Evolutionary conservation across 1,140 invertebrate species (phyloP), one percentile per base, ranked within the genome.

Genomic region (Lasaia peninsularis): DNA sequence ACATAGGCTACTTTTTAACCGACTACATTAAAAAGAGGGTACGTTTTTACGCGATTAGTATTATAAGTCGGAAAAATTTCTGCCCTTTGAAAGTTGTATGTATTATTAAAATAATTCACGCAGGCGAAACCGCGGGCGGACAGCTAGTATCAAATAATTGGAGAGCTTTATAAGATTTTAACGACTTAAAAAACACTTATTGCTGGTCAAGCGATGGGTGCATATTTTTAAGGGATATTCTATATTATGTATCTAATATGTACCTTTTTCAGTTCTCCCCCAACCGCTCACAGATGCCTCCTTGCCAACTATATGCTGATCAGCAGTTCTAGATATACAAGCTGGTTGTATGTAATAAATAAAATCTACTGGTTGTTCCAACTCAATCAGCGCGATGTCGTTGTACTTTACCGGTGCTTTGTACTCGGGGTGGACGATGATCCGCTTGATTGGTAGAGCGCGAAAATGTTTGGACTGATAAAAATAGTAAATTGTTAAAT

Each of bases 361-460:
- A 8, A 44, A 44, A 5, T 11, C 16, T 10, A 44, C 7, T 0
- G 40, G 16, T 20, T 44, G 40, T 9, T 51, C 21, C n/a, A 51
- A n/a, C n/a, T 51, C 49, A 21, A 51, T 28, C 4, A 51, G 49
- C 3, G 49, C 49, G 10, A 51, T 51, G 6, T 51, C 49, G 20
- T 51, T 31, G 11, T 51, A 51, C 14, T 51, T 51, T 5, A 12
- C 28, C 8, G 49, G 49, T 11, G 49, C n/a, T 8, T 11, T 24
- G n/a, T 51, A 51, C 14, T 51, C 1, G 6, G 49, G 49, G 8
- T 51, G 49, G 12, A 51, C 49, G 24, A 32, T 51, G 12, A 51
- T 51, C 20, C 5, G 20, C 20, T 51, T 51, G 21, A 51, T 51
- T 8, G 18, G 10, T 11, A 11, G 11, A 18, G 40, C 16, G 1